Conservation (phyloP, 2,888 invertebrate genomes). For the Drosophila prostipennis region DNA sequence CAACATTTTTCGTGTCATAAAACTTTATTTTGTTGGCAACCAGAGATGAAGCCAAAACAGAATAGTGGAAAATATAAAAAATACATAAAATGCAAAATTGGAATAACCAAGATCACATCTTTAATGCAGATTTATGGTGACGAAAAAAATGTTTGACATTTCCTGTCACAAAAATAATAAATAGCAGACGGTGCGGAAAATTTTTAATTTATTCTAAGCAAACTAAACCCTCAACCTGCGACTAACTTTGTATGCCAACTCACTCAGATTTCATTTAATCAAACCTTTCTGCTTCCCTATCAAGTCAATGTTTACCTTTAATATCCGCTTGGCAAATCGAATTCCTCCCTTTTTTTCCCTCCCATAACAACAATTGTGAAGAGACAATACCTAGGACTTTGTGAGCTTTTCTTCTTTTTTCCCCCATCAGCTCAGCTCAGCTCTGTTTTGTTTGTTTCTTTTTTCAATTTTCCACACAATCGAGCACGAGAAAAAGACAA, state of each 20-base stretch:
- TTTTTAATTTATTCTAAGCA: background rate
- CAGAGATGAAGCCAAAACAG: constrained; percentile 1
- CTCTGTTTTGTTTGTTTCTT: constrained; percentile 29
- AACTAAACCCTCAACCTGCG: background rate
- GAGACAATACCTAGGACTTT: constrained; percentile 10
- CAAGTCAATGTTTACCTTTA: constrained; percentile 46
- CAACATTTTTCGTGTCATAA: constrained; percentile 75
- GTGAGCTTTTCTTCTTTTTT: constrained; percentile 8
- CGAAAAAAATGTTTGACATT: background rate
- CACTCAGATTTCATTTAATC: constrained; percentile 13
- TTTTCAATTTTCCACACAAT: constrained; percentile 76
- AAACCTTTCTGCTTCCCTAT: constrained; percentile 4
- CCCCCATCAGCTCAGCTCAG: background rate
- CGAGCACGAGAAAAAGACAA: constrained; percentile 58
- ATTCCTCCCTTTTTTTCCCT: constrained; percentile 11
- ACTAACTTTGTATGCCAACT: constrained; percentile 8
- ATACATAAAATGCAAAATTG: constrained; percentile 39
- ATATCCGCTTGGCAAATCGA: constrained; percentile 48
- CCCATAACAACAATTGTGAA: constrained; percentile 31
- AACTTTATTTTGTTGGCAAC: constrained; percentile 56
- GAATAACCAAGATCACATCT: constrained; percentile 1
- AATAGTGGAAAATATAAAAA: constrained; percentile 38
- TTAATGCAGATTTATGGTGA: constrained; percentile 18
- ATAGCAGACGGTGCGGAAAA: background rate
- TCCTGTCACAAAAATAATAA: background rate